Evolutionary conservation across 1,140 invertebrate species (phyloP).

Genomic region (Drosophila ironensis): DNA sequence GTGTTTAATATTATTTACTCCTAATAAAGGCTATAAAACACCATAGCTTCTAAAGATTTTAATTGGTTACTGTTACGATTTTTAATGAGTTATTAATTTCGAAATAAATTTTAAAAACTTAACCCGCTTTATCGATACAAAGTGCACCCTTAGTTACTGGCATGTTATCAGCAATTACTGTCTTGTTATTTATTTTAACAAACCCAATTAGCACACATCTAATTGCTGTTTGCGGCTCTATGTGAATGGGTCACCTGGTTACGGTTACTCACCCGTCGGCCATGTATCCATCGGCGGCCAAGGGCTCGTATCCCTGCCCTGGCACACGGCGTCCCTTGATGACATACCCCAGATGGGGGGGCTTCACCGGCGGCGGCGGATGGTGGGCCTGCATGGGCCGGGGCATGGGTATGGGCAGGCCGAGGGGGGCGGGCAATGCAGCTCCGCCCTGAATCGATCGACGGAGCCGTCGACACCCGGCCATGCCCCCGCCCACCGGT

Average conservation of each 20-base stretch:
- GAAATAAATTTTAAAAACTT: too few relatives aligned
- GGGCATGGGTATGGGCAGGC: slow-evolving; percentile 16
- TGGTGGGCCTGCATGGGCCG: background rate
- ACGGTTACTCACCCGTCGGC: slow-evolving; percentile 60
- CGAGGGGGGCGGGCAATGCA: background rate
- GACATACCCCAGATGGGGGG: slow-evolving; percentile 34
- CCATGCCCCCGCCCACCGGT: slow-evolving; percentile 1
- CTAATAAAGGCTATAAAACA: too few relatives aligned
- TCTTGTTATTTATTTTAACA: background rate
- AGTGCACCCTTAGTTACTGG: background rate
- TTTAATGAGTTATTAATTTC: too few relatives aligned
- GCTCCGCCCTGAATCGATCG: slow-evolving; percentile 59
- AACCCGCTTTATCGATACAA: background rate
- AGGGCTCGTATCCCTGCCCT: slow-evolving; percentile 51
- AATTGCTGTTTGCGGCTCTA: slow-evolving; percentile 5
- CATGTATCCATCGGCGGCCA: slow-evolving; percentile 59
- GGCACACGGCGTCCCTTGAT: slow-evolving; percentile 56
- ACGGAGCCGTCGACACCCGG: slow-evolving; percentile 49
- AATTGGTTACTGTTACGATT: too few relatives aligned
- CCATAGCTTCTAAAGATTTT: too few relatives aligned
- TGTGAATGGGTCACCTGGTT: slow-evolving; percentile 24
- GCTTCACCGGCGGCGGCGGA: slow-evolving; percentile 11
- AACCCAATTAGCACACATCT: background rate
- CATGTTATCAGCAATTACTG: background rate
- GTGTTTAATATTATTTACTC: too few relatives aligned